Percentiles rank a stretch among this genome's conserved stretches.
Evolutionary conservation across 2,888 invertebrate species (phyloP).

Genomic region (Lycophotia porphyrea): DNA sequence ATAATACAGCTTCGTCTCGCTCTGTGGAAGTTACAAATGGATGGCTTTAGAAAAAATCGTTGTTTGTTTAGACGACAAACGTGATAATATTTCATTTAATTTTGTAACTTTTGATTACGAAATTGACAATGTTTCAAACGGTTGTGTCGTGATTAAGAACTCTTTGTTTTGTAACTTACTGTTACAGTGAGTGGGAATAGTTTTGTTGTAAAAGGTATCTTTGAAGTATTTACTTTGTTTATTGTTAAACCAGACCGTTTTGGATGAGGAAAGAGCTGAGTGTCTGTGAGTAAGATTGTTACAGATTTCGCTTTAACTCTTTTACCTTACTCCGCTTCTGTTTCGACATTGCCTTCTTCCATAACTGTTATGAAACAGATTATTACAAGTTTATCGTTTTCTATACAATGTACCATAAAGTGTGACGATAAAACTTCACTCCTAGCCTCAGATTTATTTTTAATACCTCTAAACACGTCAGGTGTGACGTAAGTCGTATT

Average conservation of each 20-base stretch:
- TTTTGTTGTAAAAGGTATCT: constrained; percentile 37
- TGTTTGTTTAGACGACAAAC: constrained; percentile 49
- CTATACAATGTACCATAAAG: constrained; percentile 46
- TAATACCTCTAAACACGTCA: constrained; percentile 61
- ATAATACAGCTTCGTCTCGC: constrained; percentile 70
- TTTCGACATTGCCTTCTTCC: not conserved
- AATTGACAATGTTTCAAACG: constrained; percentile 44
- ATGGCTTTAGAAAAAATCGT: constrained; percentile 51
- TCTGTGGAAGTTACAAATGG: constrained; percentile 62
- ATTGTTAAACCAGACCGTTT: constrained; percentile 21
- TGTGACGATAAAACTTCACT: constrained; percentile 51
- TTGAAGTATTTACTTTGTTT: constrained; percentile 39
- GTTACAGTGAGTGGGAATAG: constrained; percentile 29
- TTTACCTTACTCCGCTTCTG: not conserved
- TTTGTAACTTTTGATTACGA: constrained; percentile 46
- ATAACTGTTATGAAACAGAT: constrained; percentile 9
- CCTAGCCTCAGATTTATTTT: constrained; percentile 57
- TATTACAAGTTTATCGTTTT: constrained; percentile 17
- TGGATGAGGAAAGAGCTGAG: constrained; percentile 29
- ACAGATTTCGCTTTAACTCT: constrained; percentile 4
- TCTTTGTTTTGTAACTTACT: constrained; percentile 50
- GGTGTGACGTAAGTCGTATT: constrained; percentile 66
- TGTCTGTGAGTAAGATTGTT: constrained; percentile 7
- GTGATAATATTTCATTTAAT: constrained; percentile 55
- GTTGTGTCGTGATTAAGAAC: constrained; percentile 38